Evolutionary conservation across 2,797 vertebrate genomes (phyloP).

Genomic region (Danio jaintianensis): DNA sequence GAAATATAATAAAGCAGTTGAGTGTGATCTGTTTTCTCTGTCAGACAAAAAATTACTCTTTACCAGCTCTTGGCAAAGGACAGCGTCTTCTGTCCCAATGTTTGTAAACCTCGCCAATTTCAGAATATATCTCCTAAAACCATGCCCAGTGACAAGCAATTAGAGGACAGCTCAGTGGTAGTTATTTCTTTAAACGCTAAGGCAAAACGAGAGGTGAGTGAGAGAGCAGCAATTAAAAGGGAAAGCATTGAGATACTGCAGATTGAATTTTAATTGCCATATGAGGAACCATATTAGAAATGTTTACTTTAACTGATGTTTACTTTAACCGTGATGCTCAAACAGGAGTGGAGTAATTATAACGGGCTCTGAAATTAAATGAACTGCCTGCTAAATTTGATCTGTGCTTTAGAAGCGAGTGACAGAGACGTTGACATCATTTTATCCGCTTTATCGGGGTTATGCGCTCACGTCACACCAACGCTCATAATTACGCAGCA

Average conservation of each 20-base stretch:
- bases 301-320: constrained; percentile 69
- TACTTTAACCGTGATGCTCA: constrained; percentile 63
- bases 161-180: constrained; percentile 71
- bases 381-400: constrained; percentile 64
- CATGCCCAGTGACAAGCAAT: constrained; percentile 78
- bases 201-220: constrained; percentile 47
- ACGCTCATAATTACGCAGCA: constrained; percentile 15
- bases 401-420: constrained; percentile 45
- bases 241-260: constrained; percentile 62
- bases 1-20: neutral
- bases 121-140: constrained; percentile 73
- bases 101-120: constrained; percentile 47
- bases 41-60: constrained; percentile 1
- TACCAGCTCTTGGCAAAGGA: neutral
- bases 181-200: constrained; percentile 76
- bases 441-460: constrained; percentile 28
- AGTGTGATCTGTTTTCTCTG: neutral
- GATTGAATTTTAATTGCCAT: constrained; percentile 75
- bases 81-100: constrained; percentile 4
- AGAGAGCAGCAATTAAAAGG: constrained; percentile 73
- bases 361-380: constrained; percentile 72
- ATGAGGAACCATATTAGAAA: constrained; percentile 68
- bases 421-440: constrained; percentile 42
- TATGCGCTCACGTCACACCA: constrained; percentile 7
- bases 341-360: constrained; percentile 62